These are phyloP conservation scores for Plagodis dolabraria DNA, from an alignment of 2,888 invertebrate species.

Conservation along the genomic window DNA sequence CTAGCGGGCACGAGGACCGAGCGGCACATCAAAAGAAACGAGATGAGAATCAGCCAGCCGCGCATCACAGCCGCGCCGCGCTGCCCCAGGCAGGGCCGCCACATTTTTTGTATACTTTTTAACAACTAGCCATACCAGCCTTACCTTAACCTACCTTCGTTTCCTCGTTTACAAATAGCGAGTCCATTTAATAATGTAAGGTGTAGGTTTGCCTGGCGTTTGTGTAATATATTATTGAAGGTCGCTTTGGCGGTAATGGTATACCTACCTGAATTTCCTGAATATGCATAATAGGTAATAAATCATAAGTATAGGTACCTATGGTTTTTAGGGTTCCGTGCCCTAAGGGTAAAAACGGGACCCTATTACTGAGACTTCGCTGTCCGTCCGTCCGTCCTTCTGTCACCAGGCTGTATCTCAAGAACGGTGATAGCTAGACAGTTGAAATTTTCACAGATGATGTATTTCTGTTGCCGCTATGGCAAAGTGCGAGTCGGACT, in stretches of 20 bases:
- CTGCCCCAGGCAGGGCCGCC: conserved; percentile 59
- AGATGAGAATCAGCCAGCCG: conserved; percentile 72
- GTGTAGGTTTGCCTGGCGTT: conserved; percentile 1
- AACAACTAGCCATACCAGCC: conserved; percentile 62
- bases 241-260: neutral
- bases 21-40: conserved; percentile 69
- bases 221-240: neutral
- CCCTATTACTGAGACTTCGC: no score
- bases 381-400: no score
- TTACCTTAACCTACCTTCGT: no score
- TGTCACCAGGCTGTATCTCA: no score
- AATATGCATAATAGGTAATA: no score
- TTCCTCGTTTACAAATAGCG: conserved; percentile 54
- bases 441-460: no score
- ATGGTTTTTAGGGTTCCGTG: no score
- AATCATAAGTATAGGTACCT: no score
- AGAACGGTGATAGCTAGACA: no score
- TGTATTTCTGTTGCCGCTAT: no score
- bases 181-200: conserved; percentile 30
- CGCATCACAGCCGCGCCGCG: conserved; percentile 51
- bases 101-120: conserved; percentile 72
- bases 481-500: no score
- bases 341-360: no score
- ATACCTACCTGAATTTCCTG: neutral
- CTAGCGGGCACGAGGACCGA: conserved; percentile 52